These are phyloP conservation scores for Pantherophis alleghaniensis DNA, from an alignment of 2,797 vertebrate species.

Conservation along the genomic window DNA sequence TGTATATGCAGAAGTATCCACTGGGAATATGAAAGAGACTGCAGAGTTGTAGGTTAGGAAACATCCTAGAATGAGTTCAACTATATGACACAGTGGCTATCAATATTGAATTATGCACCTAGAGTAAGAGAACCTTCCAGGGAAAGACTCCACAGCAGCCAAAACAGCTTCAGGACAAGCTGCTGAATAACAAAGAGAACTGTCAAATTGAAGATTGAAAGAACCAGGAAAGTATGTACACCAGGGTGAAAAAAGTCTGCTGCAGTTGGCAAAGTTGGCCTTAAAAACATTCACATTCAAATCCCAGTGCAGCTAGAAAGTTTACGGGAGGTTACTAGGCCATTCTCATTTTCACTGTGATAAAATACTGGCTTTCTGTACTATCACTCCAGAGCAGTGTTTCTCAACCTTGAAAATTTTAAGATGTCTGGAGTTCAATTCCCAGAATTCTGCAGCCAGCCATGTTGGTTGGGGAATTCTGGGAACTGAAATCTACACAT, in stretches of 20 bases:
- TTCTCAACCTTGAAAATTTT: neutral
- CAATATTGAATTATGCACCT: neutral
- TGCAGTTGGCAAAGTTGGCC: neutral
- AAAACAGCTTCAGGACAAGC: neutral
- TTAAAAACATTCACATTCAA: neutral
- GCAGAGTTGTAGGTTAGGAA: neutral
- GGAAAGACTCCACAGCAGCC: neutral
- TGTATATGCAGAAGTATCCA: neutral
- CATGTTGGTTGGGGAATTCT: neutral
- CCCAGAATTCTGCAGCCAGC: neutral
- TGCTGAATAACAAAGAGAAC: neutral
- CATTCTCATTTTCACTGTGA: neutral
- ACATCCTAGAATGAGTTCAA: neutral
- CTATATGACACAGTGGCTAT: fast-evolving
- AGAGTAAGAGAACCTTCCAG: neutral
- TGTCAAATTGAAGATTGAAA: neutral
- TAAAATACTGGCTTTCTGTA: neutral
- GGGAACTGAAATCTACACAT: neutral
- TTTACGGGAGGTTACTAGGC: neutral
- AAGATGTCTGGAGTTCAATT: conserved; percentile 7
- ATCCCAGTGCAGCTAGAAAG: neutral
- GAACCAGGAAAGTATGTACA: neutral
- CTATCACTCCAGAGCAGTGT: neutral
- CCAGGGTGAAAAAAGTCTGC: neutral
- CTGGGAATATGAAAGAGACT: neutral